These are phyloP conservation scores for Strix uralensis DNA, from an alignment of 2,113 vertebrate genomes.

Conservation along the genomic window DNA sequence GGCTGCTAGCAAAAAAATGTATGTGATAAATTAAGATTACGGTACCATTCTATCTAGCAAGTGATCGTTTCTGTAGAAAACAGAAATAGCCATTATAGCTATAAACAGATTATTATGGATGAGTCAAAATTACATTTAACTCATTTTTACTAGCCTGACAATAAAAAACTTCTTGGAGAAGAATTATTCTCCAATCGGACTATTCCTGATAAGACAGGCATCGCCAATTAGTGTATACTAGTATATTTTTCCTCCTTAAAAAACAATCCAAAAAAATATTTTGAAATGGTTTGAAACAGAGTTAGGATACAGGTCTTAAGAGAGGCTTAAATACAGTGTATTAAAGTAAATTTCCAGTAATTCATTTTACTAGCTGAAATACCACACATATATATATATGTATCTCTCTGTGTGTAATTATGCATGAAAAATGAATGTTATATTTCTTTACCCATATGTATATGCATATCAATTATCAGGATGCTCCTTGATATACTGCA, in stretches of 20 bases:
- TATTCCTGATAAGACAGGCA: background rate
- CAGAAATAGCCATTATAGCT: constrained; percentile 52
- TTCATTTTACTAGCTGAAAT: background rate
- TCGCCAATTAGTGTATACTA: background rate
- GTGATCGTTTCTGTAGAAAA: constrained; percentile 39
- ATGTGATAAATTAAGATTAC: constrained; percentile 21
- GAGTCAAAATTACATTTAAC: background rate
- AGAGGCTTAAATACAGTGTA: background rate
- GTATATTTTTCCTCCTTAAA: background rate
- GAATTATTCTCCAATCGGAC: background rate
- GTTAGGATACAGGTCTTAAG: background rate
- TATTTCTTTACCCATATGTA: background rate
- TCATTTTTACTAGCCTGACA: background rate
- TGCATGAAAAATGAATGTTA: background rate
- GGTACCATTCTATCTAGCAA: background rate
- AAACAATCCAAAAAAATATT: background rate
- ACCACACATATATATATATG: background rate
- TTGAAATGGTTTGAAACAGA: background rate
- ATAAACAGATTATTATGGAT: constrained; percentile 27
- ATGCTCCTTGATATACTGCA: background rate
- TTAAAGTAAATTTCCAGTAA: background rate
- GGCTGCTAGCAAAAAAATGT: background rate
- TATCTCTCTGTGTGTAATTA: background rate
- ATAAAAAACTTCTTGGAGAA: background rate
- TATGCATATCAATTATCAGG: background rate